phyloP scores from a whole-genome alignment of 2,113 vertebrate species.

The Stigmatopora argus region DNA sequence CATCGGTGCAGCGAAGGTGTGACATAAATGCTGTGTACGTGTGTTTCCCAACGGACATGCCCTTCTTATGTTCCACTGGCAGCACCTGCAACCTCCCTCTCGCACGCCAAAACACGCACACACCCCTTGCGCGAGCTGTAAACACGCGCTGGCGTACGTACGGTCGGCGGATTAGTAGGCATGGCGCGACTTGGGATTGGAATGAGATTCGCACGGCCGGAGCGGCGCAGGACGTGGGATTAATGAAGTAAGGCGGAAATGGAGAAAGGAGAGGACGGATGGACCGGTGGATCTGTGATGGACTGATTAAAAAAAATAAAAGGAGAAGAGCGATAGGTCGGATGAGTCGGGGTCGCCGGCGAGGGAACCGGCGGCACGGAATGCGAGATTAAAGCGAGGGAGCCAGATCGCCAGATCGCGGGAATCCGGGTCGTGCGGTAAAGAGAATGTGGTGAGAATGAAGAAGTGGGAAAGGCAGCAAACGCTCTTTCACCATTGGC shows the following conservation, averaged over 20 bases:
- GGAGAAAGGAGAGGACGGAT: constrained; percentile 33
- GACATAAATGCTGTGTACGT: constrained; percentile 11
- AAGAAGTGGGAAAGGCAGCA: constrained; percentile 56
- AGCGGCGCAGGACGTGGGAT: constrained; percentile 54
- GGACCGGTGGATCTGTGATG: constrained; percentile 32
- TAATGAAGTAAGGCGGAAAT: constrained; percentile 51
- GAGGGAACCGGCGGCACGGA: constrained; percentile 31
- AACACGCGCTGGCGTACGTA: not conserved
- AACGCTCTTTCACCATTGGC: constrained; percentile 44
- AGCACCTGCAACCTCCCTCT: constrained; percentile 4
- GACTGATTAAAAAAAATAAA: constrained; percentile 34
- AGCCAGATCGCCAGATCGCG: too few species aligned
- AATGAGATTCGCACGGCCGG: constrained; percentile 45
- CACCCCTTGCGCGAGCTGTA: not conserved
- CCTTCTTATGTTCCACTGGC: constrained; percentile 23
- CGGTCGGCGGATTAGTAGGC: constrained; percentile 43
- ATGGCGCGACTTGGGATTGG: constrained; percentile 61
- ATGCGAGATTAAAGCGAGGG: constrained; percentile 66
- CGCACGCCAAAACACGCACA: not conserved
- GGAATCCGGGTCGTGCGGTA: constrained; percentile 55
- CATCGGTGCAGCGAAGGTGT: constrained; percentile 22
- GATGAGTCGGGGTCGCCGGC: constrained; percentile 6
- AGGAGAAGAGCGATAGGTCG: constrained; percentile 25
- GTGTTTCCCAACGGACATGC: constrained; percentile 32
- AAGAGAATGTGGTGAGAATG: constrained; percentile 59